Evolutionary conservation across 1,140 invertebrate species (phyloP), one percentile per base, ranked within the genome.

Genomic region (Asbolus verrucosus): DNA sequence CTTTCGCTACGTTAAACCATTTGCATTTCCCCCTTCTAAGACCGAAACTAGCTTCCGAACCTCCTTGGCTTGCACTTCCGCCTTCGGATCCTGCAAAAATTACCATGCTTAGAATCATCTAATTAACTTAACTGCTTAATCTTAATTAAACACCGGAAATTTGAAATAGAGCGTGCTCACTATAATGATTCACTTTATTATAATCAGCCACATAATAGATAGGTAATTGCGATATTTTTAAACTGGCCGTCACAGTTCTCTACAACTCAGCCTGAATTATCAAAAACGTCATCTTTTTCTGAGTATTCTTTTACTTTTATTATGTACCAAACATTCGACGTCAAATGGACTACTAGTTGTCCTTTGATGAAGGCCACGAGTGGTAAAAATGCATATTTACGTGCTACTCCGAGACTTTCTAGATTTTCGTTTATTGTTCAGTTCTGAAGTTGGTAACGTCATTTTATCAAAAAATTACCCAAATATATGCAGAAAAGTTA

Each of bases 1-100:
- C 94, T 83, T 96, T 95, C 70, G 91, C 92, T 36, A 95, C 93
- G 79, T 96, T 96, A 82, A 95, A 96, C 94, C 94, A 96, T 85
- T 96, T 96, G 85, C 92, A 94, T 79, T 88, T 88, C 24, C 94
- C 94, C 78, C 87, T 86, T 62, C 91, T 85, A 63, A 86, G 84
- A 15, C 78, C 78, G 65, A 78, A 78, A 68, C 73, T 76, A 6
- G 77, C 74, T 60, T 78, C 75, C 8, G 76, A 77, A 16, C 73
- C 76, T 33, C 75, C 78, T 70, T 78, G 78, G 62, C 77, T 78
- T 27, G 76, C 77, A 67, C 71, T 79, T 73, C 78, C 78, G 43
- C 74, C 77, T 72, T 79, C 78, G 41, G 78, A 79, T 70, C 77
- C 78, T 79, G 46, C 50, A 74, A 71, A 16, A 54, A 59, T 54